Base-by-base conservation (phyloP, 1,140 invertebrate species). In the Neodiprion fabricii region DNA sequence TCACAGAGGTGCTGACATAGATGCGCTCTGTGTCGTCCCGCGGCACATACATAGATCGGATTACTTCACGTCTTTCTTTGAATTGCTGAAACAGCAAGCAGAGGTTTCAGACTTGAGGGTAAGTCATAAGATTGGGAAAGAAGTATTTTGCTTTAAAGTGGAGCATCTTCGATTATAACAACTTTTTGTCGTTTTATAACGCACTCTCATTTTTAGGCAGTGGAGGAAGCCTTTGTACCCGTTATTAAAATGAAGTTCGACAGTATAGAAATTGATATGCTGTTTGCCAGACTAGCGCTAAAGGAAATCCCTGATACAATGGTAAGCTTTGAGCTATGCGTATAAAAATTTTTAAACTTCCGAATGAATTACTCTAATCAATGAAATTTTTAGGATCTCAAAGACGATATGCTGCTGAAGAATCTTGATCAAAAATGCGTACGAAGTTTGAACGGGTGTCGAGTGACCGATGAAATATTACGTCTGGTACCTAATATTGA, bases 171-270 rank as follows among this genome's bases (percentile, higher is more conserved):
- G 67, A 49, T 9, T 70, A 50, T 75, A 67, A 66, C 47, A 69
- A 70, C 71, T 73, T 21, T 23, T 48, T 2, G 66, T 48, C 72
- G 71, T 5, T 67, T 73, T 23, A 70, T 14, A 48, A 40, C n/a
- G 69, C 71, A 48, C 23, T 67, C 23, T 67, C 23, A 67, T 76
- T 86, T 90, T 69, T 84, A 95, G 91, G 93, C 96, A 1, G 97
- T 99, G 10, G 97, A 99, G 89, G 98, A 99, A 87, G 99, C 99
- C 0, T 99, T 97, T 90, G 99, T 99, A 72, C 99, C 99, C 21
- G 97, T 99, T 4, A 99, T 99, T 71, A 99, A 99, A 91, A 98
- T 99, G 96, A 97, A 96, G 84, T 99, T 99, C 89, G 96, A 98
- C 91, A 97, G 96, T 28, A 99, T 99, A 80, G 98, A 99, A 90